Conservation (phyloP, 2,888 invertebrate species). For the Apodemia mormo region DNA sequence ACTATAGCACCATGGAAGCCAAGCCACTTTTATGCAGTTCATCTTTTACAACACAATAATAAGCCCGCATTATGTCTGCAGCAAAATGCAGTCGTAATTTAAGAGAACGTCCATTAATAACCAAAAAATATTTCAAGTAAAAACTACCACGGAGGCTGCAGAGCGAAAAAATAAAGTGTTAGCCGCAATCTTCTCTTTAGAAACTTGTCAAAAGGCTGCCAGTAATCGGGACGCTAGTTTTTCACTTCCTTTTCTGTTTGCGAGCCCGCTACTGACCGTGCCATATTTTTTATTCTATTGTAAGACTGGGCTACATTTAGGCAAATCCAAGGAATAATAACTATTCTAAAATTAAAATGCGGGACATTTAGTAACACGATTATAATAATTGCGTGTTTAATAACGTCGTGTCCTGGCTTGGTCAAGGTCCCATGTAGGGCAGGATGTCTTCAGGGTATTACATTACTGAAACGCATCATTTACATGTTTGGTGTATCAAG, state of each 20-base stretch:
- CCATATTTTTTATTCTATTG: background rate
- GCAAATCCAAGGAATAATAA: background rate
- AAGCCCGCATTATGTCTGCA: too few relatives aligned
- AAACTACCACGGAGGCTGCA: background rate
- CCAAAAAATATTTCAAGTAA: conserved; percentile 7
- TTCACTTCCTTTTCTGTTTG: background rate
- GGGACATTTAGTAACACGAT: background rate
- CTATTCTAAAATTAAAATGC: conserved; percentile 1
- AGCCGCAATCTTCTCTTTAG: background rate
- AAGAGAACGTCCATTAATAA: background rate
- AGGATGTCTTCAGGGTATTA: background rate
- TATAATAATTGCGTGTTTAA: background rate
- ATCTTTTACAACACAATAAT: too few relatives aligned
- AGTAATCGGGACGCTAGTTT: background rate
- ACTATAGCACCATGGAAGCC: too few relatives aligned
- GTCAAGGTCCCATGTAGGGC: too few relatives aligned
- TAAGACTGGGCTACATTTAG: background rate
- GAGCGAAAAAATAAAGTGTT: background rate
- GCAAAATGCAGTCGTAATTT: background rate
- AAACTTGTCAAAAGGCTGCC: background rate
- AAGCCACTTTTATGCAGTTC: too few relatives aligned
- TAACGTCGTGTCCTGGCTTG: background rate
- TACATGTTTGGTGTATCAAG: too few relatives aligned
- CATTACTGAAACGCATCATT: background rate
- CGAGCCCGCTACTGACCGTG: background rate